phyloP scores from a whole-genome alignment of 2,113 vertebrate species.

The Andinoacara biseriatus region DNA sequence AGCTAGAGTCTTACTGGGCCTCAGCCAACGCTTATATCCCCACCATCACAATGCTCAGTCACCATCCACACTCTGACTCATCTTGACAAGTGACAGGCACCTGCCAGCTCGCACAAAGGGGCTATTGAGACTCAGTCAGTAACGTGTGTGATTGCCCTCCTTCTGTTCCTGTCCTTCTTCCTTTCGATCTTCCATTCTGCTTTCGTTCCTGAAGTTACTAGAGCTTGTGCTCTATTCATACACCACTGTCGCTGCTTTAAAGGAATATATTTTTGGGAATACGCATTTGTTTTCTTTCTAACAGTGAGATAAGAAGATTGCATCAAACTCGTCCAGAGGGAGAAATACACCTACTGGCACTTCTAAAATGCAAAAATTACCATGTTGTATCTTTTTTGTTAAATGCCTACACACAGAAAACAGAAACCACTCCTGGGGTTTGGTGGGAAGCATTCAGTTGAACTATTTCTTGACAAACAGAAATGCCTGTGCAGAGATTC shows the following conservation, averaged over 20 bases:
- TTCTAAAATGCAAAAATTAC: background rate
- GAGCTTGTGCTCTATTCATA: background rate
- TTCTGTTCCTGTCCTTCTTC: constrained; percentile 38
- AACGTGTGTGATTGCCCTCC: constrained; percentile 46
- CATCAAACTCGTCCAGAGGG: background rate
- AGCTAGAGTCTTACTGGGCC: constrained; percentile 31
- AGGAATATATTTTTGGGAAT: background rate
- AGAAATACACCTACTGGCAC: background rate
- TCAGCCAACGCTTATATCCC: constrained; percentile 13
- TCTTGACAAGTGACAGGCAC: constrained; percentile 68
- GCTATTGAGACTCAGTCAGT: constrained; percentile 45
- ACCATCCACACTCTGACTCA: constrained; percentile 47
- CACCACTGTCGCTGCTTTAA: background rate
- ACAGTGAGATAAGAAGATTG: background rate
- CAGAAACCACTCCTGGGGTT: background rate
- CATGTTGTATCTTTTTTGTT: background rate
- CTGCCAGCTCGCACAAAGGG: constrained; percentile 67
- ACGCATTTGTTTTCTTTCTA: background rate
- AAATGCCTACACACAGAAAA: background rate
- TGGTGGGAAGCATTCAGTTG: background rate
- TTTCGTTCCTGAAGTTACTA: constrained; percentile 24
- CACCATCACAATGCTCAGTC: constrained; percentile 26
- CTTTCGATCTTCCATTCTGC: constrained; percentile 27
- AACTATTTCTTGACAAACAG: background rate
- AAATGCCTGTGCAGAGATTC: background rate